Evolutionary conservation across 1,140 invertebrate species (phyloP).

Genomic region (Bombus impatiens): DNA sequence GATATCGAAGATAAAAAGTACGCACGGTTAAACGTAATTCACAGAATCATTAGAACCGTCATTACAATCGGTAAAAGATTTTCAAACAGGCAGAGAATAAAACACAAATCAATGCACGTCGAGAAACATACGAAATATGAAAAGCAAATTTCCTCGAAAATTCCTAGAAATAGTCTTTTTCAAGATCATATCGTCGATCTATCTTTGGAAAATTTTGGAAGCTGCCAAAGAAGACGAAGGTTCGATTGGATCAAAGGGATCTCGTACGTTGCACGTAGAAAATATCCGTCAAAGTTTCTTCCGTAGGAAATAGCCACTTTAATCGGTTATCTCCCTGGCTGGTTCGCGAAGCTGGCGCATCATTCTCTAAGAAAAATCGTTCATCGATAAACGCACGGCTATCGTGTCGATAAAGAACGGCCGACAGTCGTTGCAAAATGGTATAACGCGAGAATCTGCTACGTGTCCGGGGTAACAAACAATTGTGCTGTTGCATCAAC

Average conservation of each 20-base stretch:
- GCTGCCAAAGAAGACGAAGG: not conserved
- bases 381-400: not conserved
- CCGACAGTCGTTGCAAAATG: not conserved
- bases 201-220: not conserved
- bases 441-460: not conserved
- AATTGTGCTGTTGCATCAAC: conserved; percentile 28
- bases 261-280: not conserved
- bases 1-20: too few species aligned
- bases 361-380: conserved; percentile 16
- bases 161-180: not conserved
- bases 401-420: conserved; percentile 8
- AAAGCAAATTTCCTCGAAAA: not conserved
- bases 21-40: too few species aligned
- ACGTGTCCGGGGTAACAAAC: conserved; percentile 20
- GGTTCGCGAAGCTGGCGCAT: not conserved
- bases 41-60: too few species aligned
- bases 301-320: not conserved
- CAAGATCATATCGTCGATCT: not conserved
- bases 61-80: too few species aligned
- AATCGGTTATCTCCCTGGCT: not conserved
- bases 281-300: not conserved
- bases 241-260: not conserved
- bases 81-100: too few species aligned
- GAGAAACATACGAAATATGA: too few species aligned
- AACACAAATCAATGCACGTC: too few species aligned